phyloP scores from a whole-genome alignment of 2,797 vertebrate genomes.

The Benthosema pterotum region DNA sequence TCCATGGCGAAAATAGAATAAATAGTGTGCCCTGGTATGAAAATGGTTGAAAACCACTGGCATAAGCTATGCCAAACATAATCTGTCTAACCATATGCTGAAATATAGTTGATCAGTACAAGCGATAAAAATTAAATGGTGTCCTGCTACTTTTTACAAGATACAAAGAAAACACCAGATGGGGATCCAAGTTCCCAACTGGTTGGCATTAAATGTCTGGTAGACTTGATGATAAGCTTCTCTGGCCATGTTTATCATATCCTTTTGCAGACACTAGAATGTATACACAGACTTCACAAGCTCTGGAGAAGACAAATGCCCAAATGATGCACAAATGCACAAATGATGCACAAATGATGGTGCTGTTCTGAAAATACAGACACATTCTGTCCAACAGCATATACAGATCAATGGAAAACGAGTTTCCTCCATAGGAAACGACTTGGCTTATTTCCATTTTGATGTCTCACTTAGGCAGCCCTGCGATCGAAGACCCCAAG shows the following conservation, averaged over 20 bases:
- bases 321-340: too few relatives aligned
- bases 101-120: too few relatives aligned
- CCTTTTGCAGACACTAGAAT: background rate
- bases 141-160: too few relatives aligned
- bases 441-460: slow-evolving; percentile 31
- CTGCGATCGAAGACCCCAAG: background rate
- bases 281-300: background rate
- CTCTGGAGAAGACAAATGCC: too few relatives aligned
- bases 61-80: too few relatives aligned
- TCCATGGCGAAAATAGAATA: too few relatives aligned
- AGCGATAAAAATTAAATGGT: too few relatives aligned
- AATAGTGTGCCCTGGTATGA: too few relatives aligned
- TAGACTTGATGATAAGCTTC: slow-evolving; percentile 4
- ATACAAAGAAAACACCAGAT: too few relatives aligned
- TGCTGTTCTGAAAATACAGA: slow-evolving; percentile 9
- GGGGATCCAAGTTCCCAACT: too few relatives aligned
- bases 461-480: slow-evolving; percentile 2
- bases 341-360: background rate
- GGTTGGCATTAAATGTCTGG: background rate
- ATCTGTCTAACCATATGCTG: too few relatives aligned
- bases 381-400: slow-evolving; percentile 35
- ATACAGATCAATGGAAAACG: slow-evolving; percentile 62
- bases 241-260: background rate
- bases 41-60: too few relatives aligned
- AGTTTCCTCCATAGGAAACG: slow-evolving; percentile 29